Base-by-base conservation (phyloP, 2,888 invertebrate genomes). In the Orthosia gracilis region DNA sequence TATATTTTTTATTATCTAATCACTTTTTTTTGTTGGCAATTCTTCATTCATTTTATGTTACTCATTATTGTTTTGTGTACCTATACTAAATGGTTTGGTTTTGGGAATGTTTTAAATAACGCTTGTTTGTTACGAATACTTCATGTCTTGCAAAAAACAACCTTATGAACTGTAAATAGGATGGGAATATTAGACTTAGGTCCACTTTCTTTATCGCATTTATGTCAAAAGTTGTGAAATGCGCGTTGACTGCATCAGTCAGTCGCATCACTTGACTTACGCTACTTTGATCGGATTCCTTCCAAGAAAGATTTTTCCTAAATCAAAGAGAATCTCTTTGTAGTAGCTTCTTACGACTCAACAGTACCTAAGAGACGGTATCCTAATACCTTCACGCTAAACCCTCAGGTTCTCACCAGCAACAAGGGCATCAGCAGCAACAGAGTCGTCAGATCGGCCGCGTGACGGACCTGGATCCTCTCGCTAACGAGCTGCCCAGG, bases 391-490 rank as follows among this genome's bases (percentile, higher is more conserved):
- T 55, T 57, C 50, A 67, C 69, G 78, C 54, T 78, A 73, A 58
- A 64, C 57, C 73, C 62, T 1, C 89, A 94, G 95, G 93, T 0
- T 84, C 91, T 4, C 92, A 91, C 11, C 94, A 94, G 4, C 74
- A 73, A 18, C 40, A 81, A 50, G 82, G 78, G 2, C 88, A 87
- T 2, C 94, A 91, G 91, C 95, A 94, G 69, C 96, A 96, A 87
- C 94, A 94, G 68, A 93, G 96, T 68, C 97, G 98, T 82, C 97
- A 97, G 90, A 98, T 99, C 90, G 99, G 99, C 4, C 98, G 99
- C n/a, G 98, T 99, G 82, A 98, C 98, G 49, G 99, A 99, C 93
- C 98, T 99, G 92, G 99, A 99, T 95, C 99, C 99, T 3, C 97
- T 99, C 69, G 99, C 94, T 62, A 92, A 92, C 69, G 95, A 96